Evolutionary conservation across 1,140 invertebrate species (phyloP), one percentile per base, ranked within the genome.

Genomic region (Ostrea denselamellosa): DNA sequence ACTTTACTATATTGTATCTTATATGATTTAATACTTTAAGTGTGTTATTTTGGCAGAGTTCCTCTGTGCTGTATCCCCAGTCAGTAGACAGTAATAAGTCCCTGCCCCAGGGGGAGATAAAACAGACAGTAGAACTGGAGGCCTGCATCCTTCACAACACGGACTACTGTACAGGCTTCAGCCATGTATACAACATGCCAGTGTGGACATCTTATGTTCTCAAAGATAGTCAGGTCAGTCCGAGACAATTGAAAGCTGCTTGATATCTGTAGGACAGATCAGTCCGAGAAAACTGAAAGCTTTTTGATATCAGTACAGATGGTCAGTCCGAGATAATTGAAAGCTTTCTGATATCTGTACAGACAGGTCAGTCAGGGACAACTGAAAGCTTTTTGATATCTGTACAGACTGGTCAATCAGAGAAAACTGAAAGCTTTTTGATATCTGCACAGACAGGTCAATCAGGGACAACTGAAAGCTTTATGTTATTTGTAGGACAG

Each of bases 171-270:
- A 81, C 89, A 56, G 87, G 54, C 7, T 93, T 90, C 85, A 92
- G 90, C 51, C 68, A 85, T 9, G 53, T 22, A 19, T 85, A 86
- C 28, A 85, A 91, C n/a, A 91, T 92, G 90, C 90, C 92, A 58
- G 77, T 90, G 8, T 93, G 92, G 92, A 88, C 89, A 19, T 90
- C 91, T 12, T 92, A 90, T 86, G 88, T 82, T 7, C 86, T 92
- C 17, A 89, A 34, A 17, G 77, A 52, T 10, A 44, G 71, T 56
- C 85, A 85, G 84, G 77, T 86, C 34, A n/a, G 10, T 5, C 17
- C 1, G 34, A 5, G 34, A 44, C 56, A 17, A 62, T 5, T 62
- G 56, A 62, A 7, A 44, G 34, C 34, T 44, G 1, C 2, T 44
- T 5, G 1, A 44, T 44, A 44, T 44, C 34, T 44, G 34, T 5